A percentile compares a stretch with the other conserved stretches of the same genome.
These are phyloP conservation scores for Doris montereyensis DNA, from an alignment of 2,888 invertebrate genomes.

Conservation along the genomic window DNA sequence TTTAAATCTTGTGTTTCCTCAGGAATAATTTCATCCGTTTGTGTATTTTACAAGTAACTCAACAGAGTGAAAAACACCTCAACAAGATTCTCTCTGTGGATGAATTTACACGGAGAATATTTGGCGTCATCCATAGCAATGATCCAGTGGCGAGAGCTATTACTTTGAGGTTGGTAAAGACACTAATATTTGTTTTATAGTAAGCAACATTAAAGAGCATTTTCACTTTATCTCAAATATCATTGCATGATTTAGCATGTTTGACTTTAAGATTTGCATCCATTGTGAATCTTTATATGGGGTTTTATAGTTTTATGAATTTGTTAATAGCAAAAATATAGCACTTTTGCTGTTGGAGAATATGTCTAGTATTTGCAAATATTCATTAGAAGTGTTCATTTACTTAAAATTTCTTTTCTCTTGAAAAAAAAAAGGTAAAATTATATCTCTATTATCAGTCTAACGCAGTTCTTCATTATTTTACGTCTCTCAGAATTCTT, in stretches of 20 bases:
- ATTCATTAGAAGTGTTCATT: background rate
- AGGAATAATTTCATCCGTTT: slow-evolving; percentile 92
- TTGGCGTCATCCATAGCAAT: slow-evolving; percentile 95
- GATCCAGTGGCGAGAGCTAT: slow-evolving; percentile 94
- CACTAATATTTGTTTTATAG: no score
- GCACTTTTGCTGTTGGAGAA: no score
- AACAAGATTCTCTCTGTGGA: slow-evolving; percentile 96
- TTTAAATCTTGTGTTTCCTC: slow-evolving; percentile 50
- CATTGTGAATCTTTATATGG: no score
- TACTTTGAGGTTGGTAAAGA: slow-evolving; percentile 82
- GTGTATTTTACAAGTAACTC: slow-evolving; percentile 92
- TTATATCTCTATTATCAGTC: background rate
- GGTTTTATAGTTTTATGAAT: no score
- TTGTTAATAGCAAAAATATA: no score
- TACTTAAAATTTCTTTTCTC: background rate
- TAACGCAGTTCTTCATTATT: background rate
- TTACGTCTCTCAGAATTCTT: slow-evolving; percentile 78
- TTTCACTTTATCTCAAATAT: no score
- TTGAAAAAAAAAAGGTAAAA: no score
- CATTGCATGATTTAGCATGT: no score
- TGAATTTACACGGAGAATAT: slow-evolving; percentile 91
- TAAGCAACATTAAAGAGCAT: no score
- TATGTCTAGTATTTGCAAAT: no score
- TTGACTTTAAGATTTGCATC: no score
- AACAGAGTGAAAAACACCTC: slow-evolving; percentile 95